These are phyloP conservation scores for Pitta sordida DNA, from an alignment of 2,113 vertebrate genomes.

Conservation along the genomic window DNA sequence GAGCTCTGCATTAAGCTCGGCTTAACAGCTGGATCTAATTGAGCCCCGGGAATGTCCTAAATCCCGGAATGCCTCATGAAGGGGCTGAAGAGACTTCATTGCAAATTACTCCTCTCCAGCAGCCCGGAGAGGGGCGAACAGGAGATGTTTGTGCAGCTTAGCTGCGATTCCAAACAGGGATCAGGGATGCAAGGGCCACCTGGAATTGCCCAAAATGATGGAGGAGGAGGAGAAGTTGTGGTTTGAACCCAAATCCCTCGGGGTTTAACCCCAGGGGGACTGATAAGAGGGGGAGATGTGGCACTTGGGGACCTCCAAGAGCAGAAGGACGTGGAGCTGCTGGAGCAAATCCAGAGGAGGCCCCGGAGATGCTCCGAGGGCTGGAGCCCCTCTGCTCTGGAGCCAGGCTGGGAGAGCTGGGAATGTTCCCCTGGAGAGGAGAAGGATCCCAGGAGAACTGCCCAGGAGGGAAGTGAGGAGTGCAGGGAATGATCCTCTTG, in stretches of 20 bases:
- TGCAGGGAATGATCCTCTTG: too few species aligned
- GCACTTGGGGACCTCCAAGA: background rate
- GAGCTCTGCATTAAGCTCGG: background rate
- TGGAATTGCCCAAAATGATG: background rate
- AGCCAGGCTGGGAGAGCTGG: background rate
- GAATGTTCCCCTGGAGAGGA: accelerated
- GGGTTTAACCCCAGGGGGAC: background rate
- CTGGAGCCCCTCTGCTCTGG: background rate
- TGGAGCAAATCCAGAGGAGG: background rate
- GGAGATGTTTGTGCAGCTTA: background rate
- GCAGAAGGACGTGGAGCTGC: background rate
- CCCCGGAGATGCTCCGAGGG: background rate
- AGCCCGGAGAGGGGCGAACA: background rate
- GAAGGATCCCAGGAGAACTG: background rate
- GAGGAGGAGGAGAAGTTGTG: background rate
- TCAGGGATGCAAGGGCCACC: background rate
- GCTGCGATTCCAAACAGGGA: background rate
- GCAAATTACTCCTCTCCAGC: background rate
- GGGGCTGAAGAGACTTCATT: slow-evolving; percentile 12
- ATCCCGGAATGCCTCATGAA: background rate
- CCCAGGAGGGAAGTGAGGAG: background rate
- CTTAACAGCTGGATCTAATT: background rate
- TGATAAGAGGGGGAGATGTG: background rate
- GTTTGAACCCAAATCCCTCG: background rate
- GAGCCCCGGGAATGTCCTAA: background rate